phyloP scores from a whole-genome alignment of 2,797 vertebrate genomes.

The Chrysocyon brachyurus region DNA sequence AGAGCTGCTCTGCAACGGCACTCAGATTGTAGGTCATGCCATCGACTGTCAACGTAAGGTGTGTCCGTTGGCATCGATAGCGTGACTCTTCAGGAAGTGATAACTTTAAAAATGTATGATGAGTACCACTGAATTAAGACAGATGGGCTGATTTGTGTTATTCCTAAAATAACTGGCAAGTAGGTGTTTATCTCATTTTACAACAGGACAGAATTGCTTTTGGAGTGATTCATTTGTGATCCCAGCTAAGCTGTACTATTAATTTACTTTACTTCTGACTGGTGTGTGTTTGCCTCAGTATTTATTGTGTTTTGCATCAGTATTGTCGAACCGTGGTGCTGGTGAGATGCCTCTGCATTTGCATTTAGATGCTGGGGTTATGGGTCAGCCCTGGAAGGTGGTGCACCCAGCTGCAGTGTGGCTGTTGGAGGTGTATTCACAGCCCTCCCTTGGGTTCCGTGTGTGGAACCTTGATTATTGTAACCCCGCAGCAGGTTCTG shows the following conservation, averaged over 20 bases:
- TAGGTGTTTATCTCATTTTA: conserved; percentile 85
- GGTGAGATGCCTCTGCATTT: conserved; percentile 70
- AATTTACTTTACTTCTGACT: conserved; percentile 83
- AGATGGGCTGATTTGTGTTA: conserved; percentile 86
- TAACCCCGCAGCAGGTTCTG: background rate
- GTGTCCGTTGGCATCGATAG: conserved; percentile 65
- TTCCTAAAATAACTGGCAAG: conserved; percentile 83
- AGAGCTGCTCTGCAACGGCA: background rate
- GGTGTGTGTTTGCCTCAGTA: conserved; percentile 73
- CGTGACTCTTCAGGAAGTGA: conserved; percentile 82
- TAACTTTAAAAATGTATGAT: conserved; percentile 81
- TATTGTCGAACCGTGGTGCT: conserved; percentile 43
- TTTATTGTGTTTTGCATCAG: conserved; percentile 79
- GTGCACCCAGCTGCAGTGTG: background rate
- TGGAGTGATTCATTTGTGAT: conserved; percentile 85
- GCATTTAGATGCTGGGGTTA: conserved; percentile 80
- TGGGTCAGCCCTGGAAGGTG: conserved; percentile 25
- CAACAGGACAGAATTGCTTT: conserved; percentile 84
- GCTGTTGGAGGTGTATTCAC: background rate
- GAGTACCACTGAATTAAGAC: conserved; percentile 82
- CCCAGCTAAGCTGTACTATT: conserved; percentile 82
- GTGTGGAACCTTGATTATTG: background rate
- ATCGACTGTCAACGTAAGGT: conserved; percentile 21
- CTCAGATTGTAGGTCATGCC: conserved; percentile 56
- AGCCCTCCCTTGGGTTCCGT: background rate